Percentiles rank a stretch among this genome's conserved stretches.
Evolutionary conservation across 2,888 invertebrate species (phyloP).

Genomic region (Stenodera caucasica): DNA sequence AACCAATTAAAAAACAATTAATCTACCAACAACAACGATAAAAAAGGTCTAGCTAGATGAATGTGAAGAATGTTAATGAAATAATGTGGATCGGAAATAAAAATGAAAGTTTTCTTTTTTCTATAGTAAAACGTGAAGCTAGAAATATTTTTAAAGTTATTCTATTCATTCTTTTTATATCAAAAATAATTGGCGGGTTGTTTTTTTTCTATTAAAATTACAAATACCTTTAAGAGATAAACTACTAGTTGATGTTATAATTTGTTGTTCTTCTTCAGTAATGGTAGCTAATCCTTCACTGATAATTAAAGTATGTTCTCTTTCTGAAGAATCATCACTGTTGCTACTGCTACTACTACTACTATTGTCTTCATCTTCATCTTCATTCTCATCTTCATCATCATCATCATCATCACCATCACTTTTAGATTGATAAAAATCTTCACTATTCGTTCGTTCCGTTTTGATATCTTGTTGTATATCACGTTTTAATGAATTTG

Average conservation of each 20-base stretch:
- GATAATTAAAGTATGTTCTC: constrained; percentile 43
- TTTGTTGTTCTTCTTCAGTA: constrained; percentile 49
- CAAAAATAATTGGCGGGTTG: neutral
- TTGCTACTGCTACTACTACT: constrained; percentile 39
- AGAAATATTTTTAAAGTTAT: no score
- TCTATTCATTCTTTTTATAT: no score
- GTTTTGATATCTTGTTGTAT: constrained; percentile 22
- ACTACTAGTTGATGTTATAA: constrained; percentile 38
- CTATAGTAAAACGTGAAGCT: no score
- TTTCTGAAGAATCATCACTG: constrained; percentile 39
- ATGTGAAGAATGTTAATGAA: no score
- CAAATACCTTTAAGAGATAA: constrained; percentile 26
- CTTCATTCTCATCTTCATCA: constrained; percentile 25
- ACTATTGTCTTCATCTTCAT: constrained; percentile 28
- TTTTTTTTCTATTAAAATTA: neutral
- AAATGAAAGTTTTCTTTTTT: no score
- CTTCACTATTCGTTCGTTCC: constrained; percentile 26
- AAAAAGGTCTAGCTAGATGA: no score
- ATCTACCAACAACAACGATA: no score
- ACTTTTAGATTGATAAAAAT: constrained; percentile 12
- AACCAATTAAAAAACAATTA: no score
- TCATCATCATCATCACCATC: constrained; percentile 21
- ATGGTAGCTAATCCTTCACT: constrained; percentile 53
- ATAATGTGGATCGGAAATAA: no score
- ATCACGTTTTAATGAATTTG: constrained; percentile 34